Base-by-base conservation (phyloP, 1,140 invertebrate genomes). In the Brachionus sp. region DNA sequence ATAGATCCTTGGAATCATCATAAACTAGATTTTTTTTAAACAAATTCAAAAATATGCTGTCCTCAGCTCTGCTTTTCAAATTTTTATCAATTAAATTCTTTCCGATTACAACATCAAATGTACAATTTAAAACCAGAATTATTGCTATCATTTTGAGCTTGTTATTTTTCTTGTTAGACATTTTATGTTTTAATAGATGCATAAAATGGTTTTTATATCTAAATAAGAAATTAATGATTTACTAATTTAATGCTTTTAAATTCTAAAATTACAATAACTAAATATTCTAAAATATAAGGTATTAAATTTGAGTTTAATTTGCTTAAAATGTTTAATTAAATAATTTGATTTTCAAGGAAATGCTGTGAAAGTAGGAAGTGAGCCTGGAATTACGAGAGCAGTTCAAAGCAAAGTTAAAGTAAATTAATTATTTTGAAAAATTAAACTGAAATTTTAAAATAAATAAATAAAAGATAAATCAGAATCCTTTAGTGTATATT, bases 391-490 rank as follows among this genome's bases (percentile, higher is more conserved):
- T 37, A 84, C 83, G 0, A 19, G 73, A 50, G 42, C 70, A 35
- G 23, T 84, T 10, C 44, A 39, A 25, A 77, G 42, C 16, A 77
- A 77, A 66, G 42, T 84, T 13, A 83, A 83, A 44, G 62, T 83
- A 77, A 25, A 0, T 35, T 5, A 9, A 35, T 19, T 12, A 10
- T 57, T 12, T 4, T 0, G 16, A 44, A 29, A 12, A 13, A 25
- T 12, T 6, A 9, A 1, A 46, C 1, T 33, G 0, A 19, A 4
- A 1, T 50, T 12, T 37, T 29, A 37, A 70, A 35, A 10, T 2
- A 12, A 16, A 12, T 35, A 35, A 70, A 70, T 37, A n/a, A 25
- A 10, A 75, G 57, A 37, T 83, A 5, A 50, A 42, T 35, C 57
- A 50, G 5, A 44, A 53, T 37, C 83, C 83, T 29, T 33, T 46